Percentiles rank a stretch among this genome's conserved stretches.
phyloP scores from a whole-genome alignment of 2,888 invertebrate species.

The Aquatica leii region DNA sequence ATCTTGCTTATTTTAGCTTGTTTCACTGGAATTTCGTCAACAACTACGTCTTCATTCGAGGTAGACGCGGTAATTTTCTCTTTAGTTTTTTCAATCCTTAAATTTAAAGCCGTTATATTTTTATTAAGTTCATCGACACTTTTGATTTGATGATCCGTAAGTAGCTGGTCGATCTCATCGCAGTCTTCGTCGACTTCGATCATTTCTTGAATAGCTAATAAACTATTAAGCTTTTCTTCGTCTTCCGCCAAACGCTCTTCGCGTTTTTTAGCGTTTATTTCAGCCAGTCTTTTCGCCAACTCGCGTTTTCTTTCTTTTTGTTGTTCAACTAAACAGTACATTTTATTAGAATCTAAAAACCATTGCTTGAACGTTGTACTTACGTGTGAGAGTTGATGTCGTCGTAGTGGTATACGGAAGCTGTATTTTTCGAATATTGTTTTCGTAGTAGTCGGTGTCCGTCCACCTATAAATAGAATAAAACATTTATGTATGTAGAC shows the following conservation, averaged over 20 bases:
- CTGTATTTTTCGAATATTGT: constrained; percentile 84
- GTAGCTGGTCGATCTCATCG: constrained; percentile 67
- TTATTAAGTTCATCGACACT: constrained; percentile 83
- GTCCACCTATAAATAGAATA: constrained; percentile 69
- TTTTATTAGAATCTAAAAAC: background rate
- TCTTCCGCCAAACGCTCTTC: constrained; percentile 89
- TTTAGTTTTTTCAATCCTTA: constrained; percentile 78
- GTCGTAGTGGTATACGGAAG: constrained; percentile 78
- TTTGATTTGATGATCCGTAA: constrained; percentile 78
- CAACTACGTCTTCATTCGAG: constrained; percentile 68
- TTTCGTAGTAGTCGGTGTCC: constrained; percentile 81
- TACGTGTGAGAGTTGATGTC: constrained; percentile 71
- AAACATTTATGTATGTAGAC: background rate
- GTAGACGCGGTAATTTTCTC: constrained; percentile 78
- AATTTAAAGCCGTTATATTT: constrained; percentile 72
- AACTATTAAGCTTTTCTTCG: constrained; percentile 82
- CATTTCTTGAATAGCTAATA: constrained; percentile 78
- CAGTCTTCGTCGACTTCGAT: constrained; percentile 75
- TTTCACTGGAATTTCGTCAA: constrained; percentile 57
- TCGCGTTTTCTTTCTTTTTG: constrained; percentile 89
- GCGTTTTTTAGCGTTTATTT: constrained; percentile 88
- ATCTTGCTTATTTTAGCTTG: constrained; percentile 60
- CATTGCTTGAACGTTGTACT: no score
- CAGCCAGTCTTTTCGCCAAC: constrained; percentile 82
- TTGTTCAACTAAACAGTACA: constrained; percentile 69